phyloP scores from a whole-genome alignment of 2,113 vertebrate genomes.

The Scomber scombrus region DNA sequence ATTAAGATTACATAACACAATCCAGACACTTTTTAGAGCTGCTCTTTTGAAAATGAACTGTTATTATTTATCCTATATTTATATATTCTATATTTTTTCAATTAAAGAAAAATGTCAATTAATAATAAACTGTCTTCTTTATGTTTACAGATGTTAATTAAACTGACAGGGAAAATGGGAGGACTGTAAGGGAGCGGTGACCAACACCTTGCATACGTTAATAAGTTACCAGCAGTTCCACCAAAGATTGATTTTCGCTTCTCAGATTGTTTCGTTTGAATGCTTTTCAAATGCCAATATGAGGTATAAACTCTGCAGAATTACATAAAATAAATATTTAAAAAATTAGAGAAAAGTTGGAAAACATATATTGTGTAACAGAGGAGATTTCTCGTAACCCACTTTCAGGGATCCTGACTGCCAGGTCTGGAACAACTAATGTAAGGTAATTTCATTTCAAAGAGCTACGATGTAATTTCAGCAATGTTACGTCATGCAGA shows the following conservation, averaged over 20 bases:
- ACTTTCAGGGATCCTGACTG: not conserved
- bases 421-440: conserved; percentile 16
- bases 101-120: not conserved
- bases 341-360: not conserved
- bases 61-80: not conserved
- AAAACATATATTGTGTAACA: not conserved
- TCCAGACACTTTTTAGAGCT: conserved; percentile 19
- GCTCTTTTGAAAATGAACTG: conserved; percentile 23
- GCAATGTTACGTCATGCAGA: conserved; percentile 6
- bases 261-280: conserved; percentile 4
- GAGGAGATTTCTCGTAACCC: not conserved
- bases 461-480: conserved; percentile 16
- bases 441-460: not conserved
- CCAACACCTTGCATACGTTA: conserved; percentile 35
- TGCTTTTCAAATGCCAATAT: not conserved
- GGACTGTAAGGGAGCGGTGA: conserved; percentile 4
- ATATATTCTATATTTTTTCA: not conserved
- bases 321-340: too few relatives aligned
- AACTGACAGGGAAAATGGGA: not conserved
- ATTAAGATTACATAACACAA: not conserved
- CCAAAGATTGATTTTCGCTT: conserved; percentile 17
- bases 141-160: not conserved
- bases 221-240: not conserved
- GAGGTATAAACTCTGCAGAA: too few relatives aligned
- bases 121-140: conserved; percentile 6